These are phyloP conservation scores for Gephyroberyx darwinii DNA, from an alignment of 2,797 vertebrate genomes.

Conservation along the genomic window DNA sequence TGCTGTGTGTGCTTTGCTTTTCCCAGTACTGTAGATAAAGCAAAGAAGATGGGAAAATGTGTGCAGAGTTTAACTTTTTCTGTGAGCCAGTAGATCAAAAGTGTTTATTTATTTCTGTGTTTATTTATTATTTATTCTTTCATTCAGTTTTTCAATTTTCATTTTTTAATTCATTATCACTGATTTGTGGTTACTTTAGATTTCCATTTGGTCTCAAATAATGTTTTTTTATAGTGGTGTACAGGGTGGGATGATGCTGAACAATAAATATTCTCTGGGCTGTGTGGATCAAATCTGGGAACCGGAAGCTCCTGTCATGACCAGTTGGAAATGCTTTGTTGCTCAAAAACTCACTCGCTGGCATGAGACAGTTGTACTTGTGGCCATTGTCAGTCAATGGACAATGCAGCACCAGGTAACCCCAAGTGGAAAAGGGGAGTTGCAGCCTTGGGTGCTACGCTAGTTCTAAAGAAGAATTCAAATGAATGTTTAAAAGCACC, in stretches of 20 bases:
- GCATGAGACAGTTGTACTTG: conserved; percentile 62
- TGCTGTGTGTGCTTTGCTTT: no score
- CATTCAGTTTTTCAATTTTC: not conserved
- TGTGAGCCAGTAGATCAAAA: conserved; percentile 4
- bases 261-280: conserved; percentile 63
- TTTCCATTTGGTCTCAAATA: conserved; percentile 30
- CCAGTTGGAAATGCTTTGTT: conserved; percentile 73
- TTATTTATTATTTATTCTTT: not conserved
- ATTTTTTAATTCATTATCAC: not conserved
- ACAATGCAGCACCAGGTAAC: conserved; percentile 48
- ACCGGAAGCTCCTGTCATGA: conserved; percentile 73
- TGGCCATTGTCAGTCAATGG: conserved; percentile 67
- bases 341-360: conserved; percentile 58
- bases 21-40: no score
- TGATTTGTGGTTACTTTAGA: conserved; percentile 12
- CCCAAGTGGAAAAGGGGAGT: conserved; percentile 1
- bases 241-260: conserved; percentile 15
- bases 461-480: conserved; percentile 55
- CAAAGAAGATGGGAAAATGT: not conserved
- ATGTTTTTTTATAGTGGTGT: conserved; percentile 48
- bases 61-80: not conserved
- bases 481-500: conserved; percentile 71
- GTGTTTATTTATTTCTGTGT: not conserved
- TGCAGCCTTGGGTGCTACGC: conserved; percentile 36
- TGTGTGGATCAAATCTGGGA: conserved; percentile 71